Evolutionary conservation across 2,113 vertebrate species (phyloP), one percentile per base, ranked within the genome.

Genomic region (Mustela lutreola): DNA sequence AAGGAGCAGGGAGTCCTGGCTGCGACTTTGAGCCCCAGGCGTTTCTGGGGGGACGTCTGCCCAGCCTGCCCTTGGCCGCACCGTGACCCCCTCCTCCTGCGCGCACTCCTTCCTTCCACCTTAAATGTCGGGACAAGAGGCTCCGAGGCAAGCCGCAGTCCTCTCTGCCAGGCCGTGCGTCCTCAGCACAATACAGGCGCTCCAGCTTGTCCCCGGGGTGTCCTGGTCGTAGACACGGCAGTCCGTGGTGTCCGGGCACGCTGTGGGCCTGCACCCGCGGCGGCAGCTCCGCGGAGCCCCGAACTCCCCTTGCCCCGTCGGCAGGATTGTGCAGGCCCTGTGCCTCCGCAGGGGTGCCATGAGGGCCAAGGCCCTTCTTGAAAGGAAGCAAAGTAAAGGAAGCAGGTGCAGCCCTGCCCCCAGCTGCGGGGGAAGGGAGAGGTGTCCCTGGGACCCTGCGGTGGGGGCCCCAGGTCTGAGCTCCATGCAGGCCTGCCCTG

Each of bases 391-490:
- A 12, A 33, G 83, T 56, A 2, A 4, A 62, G 53, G 16, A 8
- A 24, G 63, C 6, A 1, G 15, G 0, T 1, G 26, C 19, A 10
- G 26, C 63, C 0, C 24, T 28, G 53, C 71, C 56, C 48, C 4
- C 36, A 0, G 31, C 42, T 1, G 0, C 3, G 45, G 22, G n/a
- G n/a, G 26, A 6, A 0, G 45, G 5, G 28, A 2, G 5, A 7
- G n/a, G 2, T 9, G n/a, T 19, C 12, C 26, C 28, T 3, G 26
- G 42, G 53, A 50, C 3, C 39, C 28, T 11, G 10, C 10, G 31
- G 76, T 15, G 18, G n/a, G 3, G 24, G 84, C 11, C 62, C 45
- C 4, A 45, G 10, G 19, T 33, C 4, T 7, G 19, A 50, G 19
- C 53, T 14, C 21, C 0, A 4, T 10, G 3, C 18, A 33, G 33